Evolutionary conservation across 2,113 vertebrate genomes (phyloP).

Genomic region (Oryzias melastigma): DNA sequence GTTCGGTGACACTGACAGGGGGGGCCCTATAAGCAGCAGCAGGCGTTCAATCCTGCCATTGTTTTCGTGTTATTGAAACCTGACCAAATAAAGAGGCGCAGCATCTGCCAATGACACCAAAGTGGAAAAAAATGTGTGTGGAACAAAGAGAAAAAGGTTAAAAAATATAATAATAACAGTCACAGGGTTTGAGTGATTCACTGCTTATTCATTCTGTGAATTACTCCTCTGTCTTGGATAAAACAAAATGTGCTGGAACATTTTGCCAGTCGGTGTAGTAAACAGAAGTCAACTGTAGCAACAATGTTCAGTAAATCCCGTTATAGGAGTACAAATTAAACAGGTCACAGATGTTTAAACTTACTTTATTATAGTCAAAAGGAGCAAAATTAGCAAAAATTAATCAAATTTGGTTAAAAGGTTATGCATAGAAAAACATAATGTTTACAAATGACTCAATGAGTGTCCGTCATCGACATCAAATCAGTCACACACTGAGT

Average conservation of each 20-base stretch:
- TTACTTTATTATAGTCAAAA: constrained; percentile 24
- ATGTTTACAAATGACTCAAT: constrained; percentile 50
- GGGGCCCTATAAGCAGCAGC: constrained; percentile 53
- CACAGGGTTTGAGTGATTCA: constrained; percentile 55
- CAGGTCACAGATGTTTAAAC: constrained; percentile 18
- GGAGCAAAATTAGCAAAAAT: constrained; percentile 21
- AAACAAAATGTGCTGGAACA: constrained; percentile 58
- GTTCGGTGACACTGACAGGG: constrained; percentile 54
- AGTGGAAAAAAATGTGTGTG: constrained; percentile 31
- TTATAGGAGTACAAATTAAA: constrained; percentile 33
- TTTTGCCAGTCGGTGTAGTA: constrained; percentile 44
- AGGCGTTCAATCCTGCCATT: constrained; percentile 58
- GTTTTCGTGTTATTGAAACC: constrained; percentile 68
- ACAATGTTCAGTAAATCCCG: constrained; percentile 40
- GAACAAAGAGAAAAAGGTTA: constrained; percentile 22
- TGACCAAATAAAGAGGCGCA: constrained; percentile 60
- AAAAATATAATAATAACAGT: constrained; percentile 30
- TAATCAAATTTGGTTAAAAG: constrained; percentile 31
- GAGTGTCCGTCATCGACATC: constrained; percentile 41
- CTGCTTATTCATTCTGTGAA: constrained; percentile 48
- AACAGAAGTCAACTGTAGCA: constrained; percentile 46
- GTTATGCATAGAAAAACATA: constrained; percentile 31
- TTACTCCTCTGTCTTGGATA: constrained; percentile 41
- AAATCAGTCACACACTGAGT: constrained; percentile 54
- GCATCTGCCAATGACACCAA: constrained; percentile 67